Percentiles rank a stretch among this genome's conserved stretches.
phyloP scores from a whole-genome alignment of 2,888 invertebrate genomes.

The Pterobdella sp. region DNA sequence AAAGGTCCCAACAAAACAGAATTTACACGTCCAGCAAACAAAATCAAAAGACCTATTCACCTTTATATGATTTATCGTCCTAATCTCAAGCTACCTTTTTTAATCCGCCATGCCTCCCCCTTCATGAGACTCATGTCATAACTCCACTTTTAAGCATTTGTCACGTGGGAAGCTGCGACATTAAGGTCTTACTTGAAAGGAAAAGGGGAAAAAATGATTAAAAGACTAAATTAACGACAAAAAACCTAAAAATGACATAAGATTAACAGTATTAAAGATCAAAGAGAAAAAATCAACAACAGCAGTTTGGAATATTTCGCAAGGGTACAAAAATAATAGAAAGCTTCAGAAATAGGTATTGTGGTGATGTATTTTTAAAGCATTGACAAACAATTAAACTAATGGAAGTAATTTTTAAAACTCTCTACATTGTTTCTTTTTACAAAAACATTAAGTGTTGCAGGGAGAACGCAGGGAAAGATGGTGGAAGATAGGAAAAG shows the following conservation, averaged over 20 bases:
- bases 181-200: not conserved
- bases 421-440: no score
- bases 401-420: no score
- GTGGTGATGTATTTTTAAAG: no score
- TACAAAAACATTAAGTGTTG: not conserved
- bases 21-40: conserved; percentile 6
- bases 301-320: no score
- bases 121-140: not conserved
- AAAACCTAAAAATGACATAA: not conserved
- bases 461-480: not conserved
- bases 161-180: conserved; percentile 9
- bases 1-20: not conserved
- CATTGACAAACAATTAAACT: no score
- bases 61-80: not conserved
- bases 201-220: not conserved
- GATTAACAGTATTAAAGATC: not conserved
- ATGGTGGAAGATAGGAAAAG: not conserved
- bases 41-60: not conserved
- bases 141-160: conserved; percentile 5
- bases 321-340: not conserved
- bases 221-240: not conserved
- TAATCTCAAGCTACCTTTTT: not conserved
- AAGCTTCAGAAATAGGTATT: not conserved
- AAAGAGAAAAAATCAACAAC: not conserved
- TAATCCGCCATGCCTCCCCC: conserved; percentile 16